Conservation (phyloP, 2,888 invertebrate genomes). For the Byasa hedistus region DNA sequence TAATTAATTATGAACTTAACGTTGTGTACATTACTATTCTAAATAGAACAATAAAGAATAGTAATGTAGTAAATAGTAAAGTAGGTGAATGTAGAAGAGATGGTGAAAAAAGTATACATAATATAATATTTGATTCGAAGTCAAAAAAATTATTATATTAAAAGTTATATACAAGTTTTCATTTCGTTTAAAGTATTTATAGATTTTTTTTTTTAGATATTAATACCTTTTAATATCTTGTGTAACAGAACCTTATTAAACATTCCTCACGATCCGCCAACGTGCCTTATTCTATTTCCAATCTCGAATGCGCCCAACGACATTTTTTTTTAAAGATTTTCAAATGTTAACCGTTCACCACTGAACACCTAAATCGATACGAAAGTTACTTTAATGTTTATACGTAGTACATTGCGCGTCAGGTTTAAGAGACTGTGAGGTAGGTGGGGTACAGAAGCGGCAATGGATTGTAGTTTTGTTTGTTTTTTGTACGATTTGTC, state of each 20-base stretch:
- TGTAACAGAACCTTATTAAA: constrained; percentile 28
- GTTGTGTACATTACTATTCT: too few species aligned
- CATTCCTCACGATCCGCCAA: constrained; percentile 39
- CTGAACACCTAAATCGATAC: background rate
- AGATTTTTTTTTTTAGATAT: too few species aligned
- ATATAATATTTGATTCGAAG: background rate
- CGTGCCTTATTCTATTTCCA: constrained; percentile 46
- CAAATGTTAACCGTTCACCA: constrained; percentile 20
- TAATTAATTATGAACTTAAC: too few species aligned
- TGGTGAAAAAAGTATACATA: too few species aligned
- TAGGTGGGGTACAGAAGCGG: constrained; percentile 4
- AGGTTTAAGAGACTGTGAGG: background rate
- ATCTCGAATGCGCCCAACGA: constrained; percentile 42
- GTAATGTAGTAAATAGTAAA: too few species aligned
- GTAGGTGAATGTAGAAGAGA: too few species aligned
- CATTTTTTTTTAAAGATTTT: constrained; percentile 37
- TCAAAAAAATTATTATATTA: background rate
- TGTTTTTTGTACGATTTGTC: constrained; percentile 8
- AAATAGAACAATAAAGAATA: too few species aligned
- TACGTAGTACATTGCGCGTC: constrained; percentile 32
- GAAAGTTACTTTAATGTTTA: background rate
- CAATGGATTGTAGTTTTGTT: constrained; percentile 32
- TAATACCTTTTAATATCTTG: background rate
- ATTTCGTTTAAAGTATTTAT: too few species aligned
- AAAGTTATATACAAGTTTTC: background rate